These are phyloP conservation scores for Amblyjoppa proteus DNA, from an alignment of 2,888 invertebrate species.

Conservation along the genomic window DNA sequence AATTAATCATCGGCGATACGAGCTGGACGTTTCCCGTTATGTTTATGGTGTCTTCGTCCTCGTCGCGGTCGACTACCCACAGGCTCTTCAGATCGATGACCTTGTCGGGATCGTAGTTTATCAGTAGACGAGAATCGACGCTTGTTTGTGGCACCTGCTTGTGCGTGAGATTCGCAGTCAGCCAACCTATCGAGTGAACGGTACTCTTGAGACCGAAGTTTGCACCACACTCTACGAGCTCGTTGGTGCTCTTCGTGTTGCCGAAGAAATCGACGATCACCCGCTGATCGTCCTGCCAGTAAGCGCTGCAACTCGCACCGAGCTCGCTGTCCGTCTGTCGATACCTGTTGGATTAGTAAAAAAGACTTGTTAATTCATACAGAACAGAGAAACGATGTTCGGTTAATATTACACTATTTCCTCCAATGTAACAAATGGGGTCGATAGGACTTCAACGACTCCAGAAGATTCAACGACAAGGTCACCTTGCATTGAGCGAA, in stretches of 20 bases:
- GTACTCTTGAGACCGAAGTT: conserved; percentile 86
- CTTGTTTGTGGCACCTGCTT: conserved; percentile 85
- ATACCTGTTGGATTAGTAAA: conserved; percentile 82
- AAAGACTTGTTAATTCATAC: neutral
- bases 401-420: too few relatives aligned
- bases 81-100: conserved; percentile 89
- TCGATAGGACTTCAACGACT: neutral
- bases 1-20: conserved; percentile 89
- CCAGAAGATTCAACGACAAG: neutral
- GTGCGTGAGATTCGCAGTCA: conserved; percentile 87
- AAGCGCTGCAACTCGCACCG: conserved; percentile 86
- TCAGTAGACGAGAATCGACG: conserved; percentile 84
- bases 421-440: neutral
- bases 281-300: conserved; percentile 88
- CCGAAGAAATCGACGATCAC: conserved; percentile 87
- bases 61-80: conserved; percentile 88
- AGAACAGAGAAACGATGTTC: neutral
- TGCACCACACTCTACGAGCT: conserved; percentile 85
- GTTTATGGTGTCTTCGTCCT: conserved; percentile 86
- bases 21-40: conserved; percentile 89
- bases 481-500: conserved; percentile 86
- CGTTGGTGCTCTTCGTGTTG: conserved; percentile 83
- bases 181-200: conserved; percentile 87
- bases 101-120: conserved; percentile 89
- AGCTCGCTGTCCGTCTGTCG: conserved; percentile 86